Evolutionary conservation across 2,797 vertebrate species (phyloP), one percentile per base, ranked within the genome.

Genomic region (Semotilus atromaculatus): DNA sequence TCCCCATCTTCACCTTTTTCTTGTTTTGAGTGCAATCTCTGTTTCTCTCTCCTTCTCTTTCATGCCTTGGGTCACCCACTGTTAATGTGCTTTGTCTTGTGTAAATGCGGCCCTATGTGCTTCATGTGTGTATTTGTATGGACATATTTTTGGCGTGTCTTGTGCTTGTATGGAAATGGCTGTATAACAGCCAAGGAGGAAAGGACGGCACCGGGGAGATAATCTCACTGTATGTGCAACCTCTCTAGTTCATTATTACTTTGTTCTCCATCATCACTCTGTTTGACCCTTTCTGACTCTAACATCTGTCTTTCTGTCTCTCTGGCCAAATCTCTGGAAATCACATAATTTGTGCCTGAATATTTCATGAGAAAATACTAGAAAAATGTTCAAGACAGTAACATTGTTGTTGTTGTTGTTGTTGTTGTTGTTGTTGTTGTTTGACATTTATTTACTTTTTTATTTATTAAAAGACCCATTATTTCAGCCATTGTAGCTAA

Each of bases 181-280:
- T 92, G 93, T 93, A 90, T 90, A 92, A 92, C 93, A 95, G 96
- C 97, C 97, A 95, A 96, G 97, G 94, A 97, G 96, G 95, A 97
- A 97, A 97, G 96, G 96, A 92, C 96, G 96, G 94, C 96, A 96
- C 92, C 96, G 97, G 94, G 96, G 97, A 93, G 97, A 96, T 97
- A 96, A 96, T 93, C 97, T 97, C 94, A 96, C 96, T 96, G 97
- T 98, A 97, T 96, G 97, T 97, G 89, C 89, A 90, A 31, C 58
- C 23, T 55, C 53, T 70, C 80, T 80, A 31, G 3, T 48, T 64
- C 10, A 43, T 19, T 72, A n/a, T 53, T 23, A 53, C 68, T 80
- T 66, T 83, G 83, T 26, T 40, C 19, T 68, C 38, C n/a, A 18
- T 26, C n/a, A 45, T 71, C 68, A 48, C n/a, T 45, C 10, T 55